These are phyloP conservation scores for Eupithecia subfuscata DNA, from an alignment of 2,888 invertebrate genomes.

Conservation along the genomic window DNA sequence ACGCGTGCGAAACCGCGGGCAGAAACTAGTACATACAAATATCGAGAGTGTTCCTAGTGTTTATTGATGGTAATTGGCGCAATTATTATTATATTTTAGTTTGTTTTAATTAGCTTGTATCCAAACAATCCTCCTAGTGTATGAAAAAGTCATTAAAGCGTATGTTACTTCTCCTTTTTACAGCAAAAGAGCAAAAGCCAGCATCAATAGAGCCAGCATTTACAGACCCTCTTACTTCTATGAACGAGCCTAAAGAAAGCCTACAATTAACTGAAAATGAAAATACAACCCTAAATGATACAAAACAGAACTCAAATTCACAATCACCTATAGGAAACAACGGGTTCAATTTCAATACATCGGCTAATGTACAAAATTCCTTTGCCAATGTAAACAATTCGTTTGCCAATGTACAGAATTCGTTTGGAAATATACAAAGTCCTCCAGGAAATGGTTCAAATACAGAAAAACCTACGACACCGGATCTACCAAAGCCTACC, in stretches of 20 bases:
- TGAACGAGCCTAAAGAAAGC: conserved; percentile 15
- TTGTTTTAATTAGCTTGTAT: no score
- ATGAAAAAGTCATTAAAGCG: no score
- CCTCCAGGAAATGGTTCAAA: conserved; percentile 7
- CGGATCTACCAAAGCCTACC: conserved; percentile 75
- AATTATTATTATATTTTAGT: no score
- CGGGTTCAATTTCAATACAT: neutral
- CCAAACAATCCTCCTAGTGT: no score
- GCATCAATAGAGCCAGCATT: conserved; percentile 48
- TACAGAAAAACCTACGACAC: conserved; percentile 48
- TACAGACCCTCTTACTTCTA: conserved; percentile 35
- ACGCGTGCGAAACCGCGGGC: no score
- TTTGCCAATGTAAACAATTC: conserved; percentile 8
- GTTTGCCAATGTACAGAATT: conserved; percentile 14
- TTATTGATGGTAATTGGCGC: no score
- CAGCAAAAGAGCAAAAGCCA: conserved; percentile 58
- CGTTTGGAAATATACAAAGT: conserved; percentile 31
- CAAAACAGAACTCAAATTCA: conserved; percentile 8
- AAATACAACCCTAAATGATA: conserved; percentile 14
- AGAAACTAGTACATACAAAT: no score
- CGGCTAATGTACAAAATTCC: conserved; percentile 3
- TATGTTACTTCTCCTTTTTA: neutral
- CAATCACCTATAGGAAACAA: conserved; percentile 8
- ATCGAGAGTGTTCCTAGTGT: no score
- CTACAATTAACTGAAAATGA: conserved; percentile 5